Evolutionary conservation across 2,888 invertebrate species (phyloP), one percentile per base, ranked within the genome.

Genomic region (Heliconius ethilla): DNA sequence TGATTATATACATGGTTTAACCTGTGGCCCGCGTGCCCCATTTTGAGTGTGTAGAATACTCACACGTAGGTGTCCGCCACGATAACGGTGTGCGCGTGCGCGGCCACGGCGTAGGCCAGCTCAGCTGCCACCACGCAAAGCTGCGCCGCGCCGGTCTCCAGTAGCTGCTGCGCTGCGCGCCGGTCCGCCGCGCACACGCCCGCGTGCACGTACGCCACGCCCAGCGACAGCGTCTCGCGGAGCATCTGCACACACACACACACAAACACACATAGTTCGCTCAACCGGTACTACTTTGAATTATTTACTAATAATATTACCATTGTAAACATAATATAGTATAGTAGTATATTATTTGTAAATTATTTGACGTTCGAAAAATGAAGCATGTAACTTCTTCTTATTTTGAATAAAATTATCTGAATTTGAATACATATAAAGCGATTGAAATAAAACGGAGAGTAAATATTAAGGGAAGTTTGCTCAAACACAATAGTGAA

Each of bases 201-300:
- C 94, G 99, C 99, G 91, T 99, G 99, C 74, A 99, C 95, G 91
- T 99, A 99, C 0, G 98, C 99, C 25, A 99, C 99, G 45, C 99
- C 99, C 86, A 98, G 98, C 0, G 97, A 96, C 0, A 99, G 92
- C 0, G 99, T 98, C 89, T 99, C 99, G 82, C 97, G 97, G 75
- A 99, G 89, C 80, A 97, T 98, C 96, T 97, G 88, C 18, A 65
- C 18, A 15, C 15, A 70, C 25, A 29, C 25, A 29, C 59, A 7
- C 59, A 33, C 33, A 33, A 6, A 33, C 33, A 33, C 33, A 33
- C 33, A 33, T 33, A 33, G 33, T 33, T 33, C 9, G 33, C 33
- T 33, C 33, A 0, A 33, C 33, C 33, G 33, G 33, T 33, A 33
- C 7, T 33, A 33, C 0, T 33, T 33, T 7, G 33, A 33, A 33